Evolutionary conservation across 2,888 invertebrate genomes (phyloP), one percentile per base, ranked within the genome.

Genomic region (Cyrtodaria siliqua): DNA sequence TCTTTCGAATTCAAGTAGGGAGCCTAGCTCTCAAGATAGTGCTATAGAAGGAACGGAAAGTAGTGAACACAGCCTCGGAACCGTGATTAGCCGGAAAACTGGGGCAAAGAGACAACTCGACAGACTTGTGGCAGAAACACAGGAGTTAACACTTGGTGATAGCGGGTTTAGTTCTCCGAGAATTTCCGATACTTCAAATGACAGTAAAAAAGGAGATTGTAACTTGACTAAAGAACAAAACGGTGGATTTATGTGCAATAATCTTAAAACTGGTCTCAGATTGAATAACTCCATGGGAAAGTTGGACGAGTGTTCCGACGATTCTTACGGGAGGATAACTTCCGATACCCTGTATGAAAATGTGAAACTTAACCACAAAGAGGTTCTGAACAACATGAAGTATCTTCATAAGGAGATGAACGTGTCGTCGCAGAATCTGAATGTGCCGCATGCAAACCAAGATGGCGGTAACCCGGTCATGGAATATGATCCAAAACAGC

Each of bases 141-240:
- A 79, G 33, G 83, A 88, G 23, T 26, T 86, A n/a, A 79, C 78
- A 29, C 76, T 87, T 0, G 86, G 85, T 12, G 90, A 90, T 63
- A 90, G 89, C 80, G 89, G 89, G 2, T 87, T 89, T 75, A 87
- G 85, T 67, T 89, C 89, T 6, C 89, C 90, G 0, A 47, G 87
- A 14, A 73, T 85, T 20, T 68, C 73, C 12, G 85, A 85, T 55
- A 73, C 62, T 33, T 69, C 67, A 18, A 64, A 60, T 40, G 79
- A 80, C 9, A 50, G 60, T 49, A 68, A 69, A 62, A 74, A 50
- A 29, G 57, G 55, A n/a, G 71, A 63, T 2, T 68, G 63, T 42
- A 66, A 67, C 50, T 59, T 72, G 52, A 33, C 61, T 26, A 66
- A 66, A 57, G 59, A 63, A 50, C 68, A 63, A 33, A 42, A 67